A percentile compares a stretch with the other conserved stretches of the same genome.
These are phyloP conservation scores for Lutjanus argentimaculatus DNA, from an alignment of 2,797 vertebrate genomes.

Conservation along the genomic window DNA sequence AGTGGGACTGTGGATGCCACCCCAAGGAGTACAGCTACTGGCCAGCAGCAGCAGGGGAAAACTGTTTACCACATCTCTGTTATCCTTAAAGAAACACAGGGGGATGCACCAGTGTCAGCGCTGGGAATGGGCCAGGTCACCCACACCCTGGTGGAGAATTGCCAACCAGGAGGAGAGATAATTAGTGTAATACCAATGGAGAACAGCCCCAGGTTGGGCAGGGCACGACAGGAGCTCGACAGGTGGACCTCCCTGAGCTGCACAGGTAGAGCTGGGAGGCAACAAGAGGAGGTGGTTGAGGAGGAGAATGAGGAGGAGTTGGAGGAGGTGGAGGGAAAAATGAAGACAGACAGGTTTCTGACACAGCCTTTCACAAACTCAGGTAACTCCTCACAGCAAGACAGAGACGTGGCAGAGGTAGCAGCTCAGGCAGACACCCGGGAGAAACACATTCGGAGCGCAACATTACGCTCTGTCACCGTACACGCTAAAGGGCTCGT, in stretches of 20 bases:
- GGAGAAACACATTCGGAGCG: constrained; percentile 48
- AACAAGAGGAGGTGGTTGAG: constrained; percentile 73
- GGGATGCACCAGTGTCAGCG: constrained; percentile 62
- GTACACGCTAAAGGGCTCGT: constrained; percentile 54
- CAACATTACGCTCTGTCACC: constrained; percentile 43
- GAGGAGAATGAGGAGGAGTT: constrained; percentile 80
- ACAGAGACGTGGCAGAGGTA: constrained; percentile 52
- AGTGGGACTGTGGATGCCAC: constrained; percentile 75
- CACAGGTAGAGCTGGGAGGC: constrained; percentile 69
- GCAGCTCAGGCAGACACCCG: constrained; percentile 38
- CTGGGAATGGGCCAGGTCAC: constrained; percentile 70
- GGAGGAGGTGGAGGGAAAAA: constrained; percentile 81
- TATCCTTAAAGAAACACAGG: constrained; percentile 70
- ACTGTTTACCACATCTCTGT: constrained; percentile 70
- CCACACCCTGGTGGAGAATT: constrained; percentile 71
- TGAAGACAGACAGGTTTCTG: constrained; percentile 87
- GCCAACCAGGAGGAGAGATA: constrained; percentile 55
- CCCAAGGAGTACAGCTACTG: constrained; percentile 58
- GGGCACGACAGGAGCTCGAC: constrained; percentile 69
- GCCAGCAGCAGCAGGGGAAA: constrained; percentile 69
- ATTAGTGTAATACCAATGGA: constrained; percentile 73
- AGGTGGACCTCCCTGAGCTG: constrained; percentile 78
- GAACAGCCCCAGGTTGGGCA: constrained; percentile 80
- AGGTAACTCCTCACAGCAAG: constrained; percentile 54
- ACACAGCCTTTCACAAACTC: constrained; percentile 71